Conservation (phyloP, 2,797 vertebrate species). For the Pelodytes ibericus region DNA sequence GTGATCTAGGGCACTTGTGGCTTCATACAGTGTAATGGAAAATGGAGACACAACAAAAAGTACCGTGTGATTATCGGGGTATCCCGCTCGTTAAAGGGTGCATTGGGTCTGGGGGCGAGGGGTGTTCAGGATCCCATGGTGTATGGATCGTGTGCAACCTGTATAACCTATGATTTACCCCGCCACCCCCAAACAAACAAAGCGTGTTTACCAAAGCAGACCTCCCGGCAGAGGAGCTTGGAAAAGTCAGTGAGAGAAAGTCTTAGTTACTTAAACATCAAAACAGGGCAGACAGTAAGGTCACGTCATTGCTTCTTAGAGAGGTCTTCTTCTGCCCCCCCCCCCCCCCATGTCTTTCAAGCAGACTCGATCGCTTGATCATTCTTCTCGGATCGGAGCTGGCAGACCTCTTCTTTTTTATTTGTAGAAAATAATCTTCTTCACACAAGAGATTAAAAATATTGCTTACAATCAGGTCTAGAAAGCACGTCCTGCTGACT, state of each 20-base stretch:
- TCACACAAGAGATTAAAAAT: constrained; percentile 62
- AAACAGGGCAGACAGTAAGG: constrained; percentile 58
- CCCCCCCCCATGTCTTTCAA: background rate
- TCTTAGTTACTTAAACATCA: constrained; percentile 66
- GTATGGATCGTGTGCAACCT: too few species aligned
- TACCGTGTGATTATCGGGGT: background rate
- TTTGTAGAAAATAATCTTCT: constrained; percentile 54
- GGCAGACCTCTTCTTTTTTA: constrained; percentile 24
- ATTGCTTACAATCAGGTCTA: constrained; percentile 68
- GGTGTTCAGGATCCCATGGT: too few species aligned
- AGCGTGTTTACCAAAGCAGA: too few species aligned
- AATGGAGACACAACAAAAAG: background rate
- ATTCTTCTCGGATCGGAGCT: constrained; percentile 32
- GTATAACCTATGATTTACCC: too few species aligned
- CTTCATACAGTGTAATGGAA: constrained; percentile 16
- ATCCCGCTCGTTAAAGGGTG: too few species aligned
- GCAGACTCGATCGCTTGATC: constrained; percentile 12
- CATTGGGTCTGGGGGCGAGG: too few species aligned
- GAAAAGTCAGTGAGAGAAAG: constrained; percentile 60
- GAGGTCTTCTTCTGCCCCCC: constrained; percentile 3
- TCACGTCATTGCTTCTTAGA: constrained; percentile 53
- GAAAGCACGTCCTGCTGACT: constrained; percentile 37
- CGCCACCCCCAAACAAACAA: too few species aligned
- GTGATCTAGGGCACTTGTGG: constrained; percentile 33
- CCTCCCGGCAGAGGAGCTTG: too few species aligned